These are phyloP conservation scores for Agrochola macilenta DNA, from an alignment of 2,888 invertebrate genomes.

Conservation along the genomic window DNA sequence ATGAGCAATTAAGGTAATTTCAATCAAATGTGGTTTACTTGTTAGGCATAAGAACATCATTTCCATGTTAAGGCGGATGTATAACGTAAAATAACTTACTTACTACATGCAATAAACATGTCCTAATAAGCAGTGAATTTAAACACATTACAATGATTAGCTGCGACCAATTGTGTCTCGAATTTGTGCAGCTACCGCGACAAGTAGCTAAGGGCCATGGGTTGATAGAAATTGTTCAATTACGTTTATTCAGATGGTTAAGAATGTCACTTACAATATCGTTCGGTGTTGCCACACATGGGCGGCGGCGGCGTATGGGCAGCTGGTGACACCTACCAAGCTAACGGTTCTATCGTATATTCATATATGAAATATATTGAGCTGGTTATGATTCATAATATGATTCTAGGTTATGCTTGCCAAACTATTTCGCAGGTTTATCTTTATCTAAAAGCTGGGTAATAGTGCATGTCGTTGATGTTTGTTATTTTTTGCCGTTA, in stretches of 20 bases:
- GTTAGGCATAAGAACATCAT: not conserved
- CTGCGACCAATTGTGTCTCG: conserved; percentile 79
- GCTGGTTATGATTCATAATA: conserved; percentile 63
- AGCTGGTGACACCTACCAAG: conserved; percentile 59
- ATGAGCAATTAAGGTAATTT: conserved; percentile 54
- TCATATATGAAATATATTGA: conserved; percentile 49
- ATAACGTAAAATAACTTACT: not conserved
- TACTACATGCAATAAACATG: conserved; percentile 56
- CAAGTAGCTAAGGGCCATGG: conserved; percentile 86
- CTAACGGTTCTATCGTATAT: conserved; percentile 53
- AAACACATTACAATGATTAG: conserved; percentile 80
- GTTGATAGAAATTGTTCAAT: conserved; percentile 89
- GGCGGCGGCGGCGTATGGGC: conserved; percentile 49
- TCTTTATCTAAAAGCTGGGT: conserved; percentile 54
- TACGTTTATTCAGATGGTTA: conserved; percentile 89
- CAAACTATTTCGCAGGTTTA: conserved; percentile 54
- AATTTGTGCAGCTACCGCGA: conserved; percentile 72
- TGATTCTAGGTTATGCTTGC: conserved; percentile 62
- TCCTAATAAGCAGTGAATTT: conserved; percentile 74
- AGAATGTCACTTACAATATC: conserved; percentile 87
- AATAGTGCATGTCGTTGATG: conserved; percentile 46
- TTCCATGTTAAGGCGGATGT: conserved; percentile 19
- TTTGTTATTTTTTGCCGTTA: conserved; percentile 49
- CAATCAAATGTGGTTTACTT: conserved; percentile 37
- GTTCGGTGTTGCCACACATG: conserved; percentile 82